Conservation (phyloP, 2,797 vertebrate genomes). For the Clarias fuscus region DNA sequence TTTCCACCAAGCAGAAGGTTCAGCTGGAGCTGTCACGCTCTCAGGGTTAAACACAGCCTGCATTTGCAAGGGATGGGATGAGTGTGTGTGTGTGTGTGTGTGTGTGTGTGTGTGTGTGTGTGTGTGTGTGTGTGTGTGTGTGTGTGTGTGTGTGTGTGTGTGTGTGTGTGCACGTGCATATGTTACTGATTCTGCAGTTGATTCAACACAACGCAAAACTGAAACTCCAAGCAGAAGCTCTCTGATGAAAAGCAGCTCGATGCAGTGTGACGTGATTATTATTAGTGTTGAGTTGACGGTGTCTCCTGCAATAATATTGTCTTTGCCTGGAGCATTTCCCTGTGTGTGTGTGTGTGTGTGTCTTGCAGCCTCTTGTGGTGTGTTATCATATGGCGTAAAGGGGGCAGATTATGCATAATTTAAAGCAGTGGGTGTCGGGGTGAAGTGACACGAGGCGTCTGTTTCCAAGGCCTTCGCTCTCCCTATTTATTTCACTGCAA, state of each 20-base stretch:
- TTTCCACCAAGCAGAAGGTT: conserved; percentile 44
- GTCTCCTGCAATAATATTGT: neutral
- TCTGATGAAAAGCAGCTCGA: too few relatives aligned
- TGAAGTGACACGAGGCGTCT: neutral
- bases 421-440: neutral
- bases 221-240: neutral
- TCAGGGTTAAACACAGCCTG: conserved; percentile 12
- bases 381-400: neutral
- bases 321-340: neutral
- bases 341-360: too few relatives aligned
- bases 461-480: neutral
- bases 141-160: conserved; percentile 24
- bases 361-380: neutral
- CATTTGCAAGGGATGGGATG: neutral
- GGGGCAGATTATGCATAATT: conserved; percentile 1
- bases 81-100: neutral
- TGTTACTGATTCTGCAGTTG: neutral
- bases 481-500: conserved; percentile 9
- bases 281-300: neutral
- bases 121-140: neutral
- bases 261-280: neutral
- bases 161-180: conserved; percentile 2
- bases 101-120: neutral
- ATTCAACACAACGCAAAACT: neutral
- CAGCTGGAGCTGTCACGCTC: conserved; percentile 5